Evolutionary conservation across 2,797 vertebrate species (phyloP).

Genomic region (Xiphophorus birchmanni): DNA sequence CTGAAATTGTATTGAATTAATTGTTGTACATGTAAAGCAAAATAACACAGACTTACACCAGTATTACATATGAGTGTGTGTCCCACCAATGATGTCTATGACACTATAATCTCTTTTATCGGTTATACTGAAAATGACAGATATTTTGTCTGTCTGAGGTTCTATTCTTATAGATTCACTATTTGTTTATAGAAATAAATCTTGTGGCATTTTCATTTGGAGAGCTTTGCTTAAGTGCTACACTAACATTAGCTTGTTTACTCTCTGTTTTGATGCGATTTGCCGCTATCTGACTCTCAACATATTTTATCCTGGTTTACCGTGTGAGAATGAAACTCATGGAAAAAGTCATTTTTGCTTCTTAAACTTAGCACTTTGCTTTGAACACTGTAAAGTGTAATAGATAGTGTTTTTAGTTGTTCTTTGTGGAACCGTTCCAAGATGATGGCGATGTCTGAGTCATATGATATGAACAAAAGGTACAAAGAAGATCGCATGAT

Average conservation of each 20-base stretch:
- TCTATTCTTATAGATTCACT: background rate
- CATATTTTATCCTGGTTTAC: background rate
- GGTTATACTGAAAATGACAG: background rate
- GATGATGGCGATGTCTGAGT: background rate
- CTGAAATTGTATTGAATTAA: too few relatives aligned
- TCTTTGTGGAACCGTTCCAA: background rate
- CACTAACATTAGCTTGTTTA: background rate
- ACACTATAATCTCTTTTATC: background rate
- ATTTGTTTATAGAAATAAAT: background rate
- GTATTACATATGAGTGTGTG: too few relatives aligned
- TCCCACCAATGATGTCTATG: background rate
- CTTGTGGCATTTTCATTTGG: background rate
- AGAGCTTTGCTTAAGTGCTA: background rate
- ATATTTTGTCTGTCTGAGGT: background rate
- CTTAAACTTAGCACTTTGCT: background rate
- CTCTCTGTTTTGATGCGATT: background rate
- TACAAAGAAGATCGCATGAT: background rate
- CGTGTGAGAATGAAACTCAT: background rate
- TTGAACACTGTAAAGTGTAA: background rate
- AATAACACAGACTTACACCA: too few relatives aligned
- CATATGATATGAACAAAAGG: background rate
- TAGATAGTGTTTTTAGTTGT: background rate
- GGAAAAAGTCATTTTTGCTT: background rate
- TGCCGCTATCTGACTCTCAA: background rate
- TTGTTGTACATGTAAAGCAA: background rate